These are phyloP conservation scores for Phortica okadai DNA, from an alignment of 2,888 invertebrate genomes.

Conservation along the genomic window DNA sequence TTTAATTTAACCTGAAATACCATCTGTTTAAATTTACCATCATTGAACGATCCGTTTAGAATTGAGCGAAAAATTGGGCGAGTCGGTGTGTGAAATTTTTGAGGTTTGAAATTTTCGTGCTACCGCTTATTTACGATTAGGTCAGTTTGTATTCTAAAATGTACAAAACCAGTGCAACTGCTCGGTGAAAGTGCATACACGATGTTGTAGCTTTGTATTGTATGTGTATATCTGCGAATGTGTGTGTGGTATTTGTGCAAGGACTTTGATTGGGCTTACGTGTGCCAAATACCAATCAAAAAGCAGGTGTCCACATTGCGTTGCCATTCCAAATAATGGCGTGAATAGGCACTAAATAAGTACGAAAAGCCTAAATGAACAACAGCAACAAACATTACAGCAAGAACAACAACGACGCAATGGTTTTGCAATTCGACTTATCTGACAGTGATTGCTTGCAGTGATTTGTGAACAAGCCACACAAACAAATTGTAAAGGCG, in stretches of 20 bases:
- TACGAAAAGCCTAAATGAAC: conserved; percentile 19
- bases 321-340: background rate
- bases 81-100: background rate
- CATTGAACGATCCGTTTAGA: too few species aligned
- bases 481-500: conserved; percentile 18
- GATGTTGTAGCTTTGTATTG: background rate
- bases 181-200: conserved; percentile 27
- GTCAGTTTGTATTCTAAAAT: conserved; percentile 10
- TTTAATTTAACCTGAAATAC: too few species aligned
- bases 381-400: conserved; percentile 13
- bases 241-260: conserved; percentile 7
- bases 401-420: conserved; percentile 1
- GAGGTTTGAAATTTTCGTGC: conserved; percentile 19
- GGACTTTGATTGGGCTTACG: conserved; percentile 26
- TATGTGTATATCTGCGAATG: background rate
- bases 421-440: conserved; percentile 3
- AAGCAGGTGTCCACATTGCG: background rate
- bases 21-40: too few species aligned
- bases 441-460: conserved; percentile 16
- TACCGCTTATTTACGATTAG: conserved; percentile 22
- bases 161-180: conserved; percentile 24
- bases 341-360: conserved; percentile 24
- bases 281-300: conserved; percentile 18
- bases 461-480: conserved; percentile 21
- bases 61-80: background rate